phyloP scores from a whole-genome alignment of 2,113 vertebrate species.

The Piprites chloris region DNA sequence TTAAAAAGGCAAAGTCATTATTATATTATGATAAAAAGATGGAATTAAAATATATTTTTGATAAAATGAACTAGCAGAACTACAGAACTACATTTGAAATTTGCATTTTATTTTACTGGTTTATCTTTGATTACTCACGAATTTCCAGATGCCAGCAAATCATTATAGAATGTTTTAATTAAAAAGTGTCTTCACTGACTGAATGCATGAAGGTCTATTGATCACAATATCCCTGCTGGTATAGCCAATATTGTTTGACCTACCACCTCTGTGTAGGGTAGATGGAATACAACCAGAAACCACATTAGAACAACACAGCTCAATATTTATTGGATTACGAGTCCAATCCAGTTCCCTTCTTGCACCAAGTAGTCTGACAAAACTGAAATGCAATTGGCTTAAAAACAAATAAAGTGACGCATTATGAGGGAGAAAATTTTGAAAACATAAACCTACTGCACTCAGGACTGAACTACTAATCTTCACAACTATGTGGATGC shows the following conservation, averaged over 20 bases:
- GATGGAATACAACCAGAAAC: background rate
- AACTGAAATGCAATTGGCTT: background rate
- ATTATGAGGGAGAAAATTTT: background rate
- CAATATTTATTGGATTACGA: constrained; percentile 40
- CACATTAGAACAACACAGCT: background rate
- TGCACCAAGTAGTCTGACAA: background rate
- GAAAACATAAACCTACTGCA: background rate
- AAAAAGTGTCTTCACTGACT: background rate
- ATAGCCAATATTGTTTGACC: background rate
- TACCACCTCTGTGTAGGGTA: background rate
- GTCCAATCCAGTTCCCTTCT: background rate
- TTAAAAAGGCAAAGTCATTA: background rate
- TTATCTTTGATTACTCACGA: background rate
- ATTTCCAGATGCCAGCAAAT: background rate
- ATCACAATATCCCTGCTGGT: background rate
- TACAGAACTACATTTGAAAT: background rate
- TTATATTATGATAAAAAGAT: background rate
- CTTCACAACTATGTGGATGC: background rate
- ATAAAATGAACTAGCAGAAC: background rate
- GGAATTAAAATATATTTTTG: background rate
- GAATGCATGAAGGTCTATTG: background rate
- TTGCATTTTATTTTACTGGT: background rate
- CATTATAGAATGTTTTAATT: background rate
- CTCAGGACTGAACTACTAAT: background rate
- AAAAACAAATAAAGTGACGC: background rate